These are phyloP conservation scores for Imbricaverruca yamaguchii DNA, from an alignment of 2,888 invertebrate species.

Conservation along the genomic window DNA sequence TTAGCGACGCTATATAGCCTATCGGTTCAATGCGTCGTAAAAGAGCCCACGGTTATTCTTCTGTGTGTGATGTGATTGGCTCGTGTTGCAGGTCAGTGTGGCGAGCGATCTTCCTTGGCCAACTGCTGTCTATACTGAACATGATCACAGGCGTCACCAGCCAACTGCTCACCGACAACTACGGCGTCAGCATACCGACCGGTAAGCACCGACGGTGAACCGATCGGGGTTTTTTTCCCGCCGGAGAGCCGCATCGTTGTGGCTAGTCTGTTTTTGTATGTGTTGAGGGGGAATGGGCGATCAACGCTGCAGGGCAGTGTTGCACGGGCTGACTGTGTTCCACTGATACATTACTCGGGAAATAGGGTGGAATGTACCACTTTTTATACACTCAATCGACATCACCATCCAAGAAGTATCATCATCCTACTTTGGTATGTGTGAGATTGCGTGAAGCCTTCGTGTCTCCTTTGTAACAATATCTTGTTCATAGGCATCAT, in stretches of 20 bases:
- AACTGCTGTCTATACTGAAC: slow-evolving; percentile 63
- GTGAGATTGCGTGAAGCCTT: too few species aligned
- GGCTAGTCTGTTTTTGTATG: background rate
- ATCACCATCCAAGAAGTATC: too few species aligned
- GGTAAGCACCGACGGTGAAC: slow-evolving; percentile 40
- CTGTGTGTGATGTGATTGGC: background rate
- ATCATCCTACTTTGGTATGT: too few species aligned
- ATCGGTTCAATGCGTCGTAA: too few species aligned
- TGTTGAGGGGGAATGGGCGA: slow-evolving; percentile 23
- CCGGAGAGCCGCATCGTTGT: background rate
- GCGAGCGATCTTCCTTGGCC: slow-evolving; percentile 63
- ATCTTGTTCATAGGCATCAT: too few species aligned
- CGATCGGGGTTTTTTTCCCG: too few species aligned
- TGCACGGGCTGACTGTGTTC: background rate
- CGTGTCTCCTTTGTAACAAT: too few species aligned
- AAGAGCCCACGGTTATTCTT: too few species aligned
- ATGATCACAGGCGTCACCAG: slow-evolving; percentile 68
- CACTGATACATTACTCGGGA: background rate
- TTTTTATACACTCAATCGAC: too few species aligned
- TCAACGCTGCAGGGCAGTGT: background rate
- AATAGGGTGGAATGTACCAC: too few species aligned
- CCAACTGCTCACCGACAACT: slow-evolving; percentile 55
- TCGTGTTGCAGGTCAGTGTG: slow-evolving; percentile 55
- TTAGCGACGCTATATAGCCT: too few species aligned
- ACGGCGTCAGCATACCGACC: slow-evolving; percentile 64